Evolutionary conservation across 2,797 vertebrate genomes (phyloP).

Genomic region (Natrix natrix): DNA sequence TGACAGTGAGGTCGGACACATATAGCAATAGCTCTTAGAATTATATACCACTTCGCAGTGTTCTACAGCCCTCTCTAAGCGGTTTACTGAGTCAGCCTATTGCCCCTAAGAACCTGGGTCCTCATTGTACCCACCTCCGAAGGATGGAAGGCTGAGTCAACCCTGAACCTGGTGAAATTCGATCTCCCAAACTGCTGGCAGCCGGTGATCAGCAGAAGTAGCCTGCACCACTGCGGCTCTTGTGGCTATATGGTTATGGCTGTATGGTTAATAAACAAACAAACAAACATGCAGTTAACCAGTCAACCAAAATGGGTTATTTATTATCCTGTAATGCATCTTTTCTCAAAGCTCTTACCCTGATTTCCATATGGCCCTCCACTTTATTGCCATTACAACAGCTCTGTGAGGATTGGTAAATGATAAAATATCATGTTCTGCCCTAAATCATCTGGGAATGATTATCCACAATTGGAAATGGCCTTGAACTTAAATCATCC

Average conservation of each 20-base stretch:
- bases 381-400: background rate
- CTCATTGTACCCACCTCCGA: no score
- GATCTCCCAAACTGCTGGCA: no score
- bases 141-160: no score
- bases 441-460: background rate
- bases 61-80: no score
- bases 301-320: constrained; percentile 18
- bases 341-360: background rate
- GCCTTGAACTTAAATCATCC: background rate
- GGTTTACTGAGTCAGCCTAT: no score
- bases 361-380: background rate
- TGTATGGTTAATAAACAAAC: background rate
- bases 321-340: background rate
- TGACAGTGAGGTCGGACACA: background rate
- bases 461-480: background rate
- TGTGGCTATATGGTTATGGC: no score
- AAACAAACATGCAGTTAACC: background rate
- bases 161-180: no score
- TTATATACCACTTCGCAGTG: no score
- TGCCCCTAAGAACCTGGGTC: no score
- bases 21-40: background rate
- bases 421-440: background rate
- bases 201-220: no score
- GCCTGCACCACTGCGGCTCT: no score
- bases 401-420: background rate